Base-by-base conservation (phyloP, 2,797 vertebrate species). In the Furcifer pardalis region DNA sequence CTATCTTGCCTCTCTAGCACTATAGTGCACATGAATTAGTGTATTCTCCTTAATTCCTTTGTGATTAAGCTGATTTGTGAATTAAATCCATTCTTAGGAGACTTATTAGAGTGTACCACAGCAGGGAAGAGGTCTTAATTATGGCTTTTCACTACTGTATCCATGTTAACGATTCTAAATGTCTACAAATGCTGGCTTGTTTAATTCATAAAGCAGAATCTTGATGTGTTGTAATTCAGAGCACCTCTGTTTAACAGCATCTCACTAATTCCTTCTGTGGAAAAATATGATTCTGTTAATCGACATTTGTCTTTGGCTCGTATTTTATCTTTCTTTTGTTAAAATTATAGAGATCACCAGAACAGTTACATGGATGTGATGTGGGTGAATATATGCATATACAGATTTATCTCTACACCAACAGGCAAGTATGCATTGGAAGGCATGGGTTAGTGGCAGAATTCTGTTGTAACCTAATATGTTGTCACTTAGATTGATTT, bases 21-120 rank as follows among this genome's bases (percentile, higher is more conserved):
- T n/a, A n/a, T n/a, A n/a, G n/a, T 93, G 93, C 89, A 91, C 88
- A 92, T 83, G 86, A 91, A 77, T 87, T 90, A 89, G 85, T 94
- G 85, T 90, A 77, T 91, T 90, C 85, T 88, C 74, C 90, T 92
- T 86, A 91, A 91, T 94, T 93, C 91, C 92, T 93, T 90, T 84
- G 81, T 83, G 82, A 87, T 92, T 92, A 86, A 91, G 77, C 75
- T 94, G 91, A 93, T 93, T 93, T 88, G 85, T 86, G 93, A 90
- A 91, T 91, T 90, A 91, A 93, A 92, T 91, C 81, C 84, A 84
- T 92, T 92, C 86, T 91, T 93, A 91, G 81, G 65, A 87, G 42
- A 93, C 90, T 90, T 84, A 91, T 90, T 87, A 93, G 82, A 83
- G 82, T 87, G 92, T 92, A 92, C 66, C 65, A 90, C 76, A 94